Percentiles rank a stretch among this genome's conserved stretches.
phyloP scores from a whole-genome alignment of 37 sponge, comb jelly and placozoan species.

The Geodia barretti region DNA sequence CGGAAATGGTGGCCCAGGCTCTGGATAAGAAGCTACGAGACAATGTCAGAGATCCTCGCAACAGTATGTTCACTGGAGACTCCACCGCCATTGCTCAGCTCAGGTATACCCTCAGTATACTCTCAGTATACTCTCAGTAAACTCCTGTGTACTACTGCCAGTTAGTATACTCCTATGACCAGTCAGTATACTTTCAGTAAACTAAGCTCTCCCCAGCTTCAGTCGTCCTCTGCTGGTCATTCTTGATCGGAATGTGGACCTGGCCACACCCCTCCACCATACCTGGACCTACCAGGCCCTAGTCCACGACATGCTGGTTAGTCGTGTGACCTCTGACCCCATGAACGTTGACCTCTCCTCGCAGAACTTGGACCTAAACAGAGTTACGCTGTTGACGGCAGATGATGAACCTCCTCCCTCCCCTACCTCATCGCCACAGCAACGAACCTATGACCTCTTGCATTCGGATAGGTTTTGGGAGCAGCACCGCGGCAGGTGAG shows the following conservation, averaged over 20 bases:
- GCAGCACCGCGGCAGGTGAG: slow-evolving; percentile 75
- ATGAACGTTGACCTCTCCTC: not conserved
- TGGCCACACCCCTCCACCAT: slow-evolving; percentile 97
- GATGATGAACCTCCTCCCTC: not conserved
- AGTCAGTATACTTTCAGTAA: not conserved
- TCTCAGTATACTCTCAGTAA: not conserved
- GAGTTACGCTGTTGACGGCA: slow-evolving; percentile 47
- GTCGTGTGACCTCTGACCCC: not conserved
- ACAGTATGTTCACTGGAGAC: slow-evolving; percentile 83
- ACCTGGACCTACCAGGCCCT: slow-evolving; percentile 99
- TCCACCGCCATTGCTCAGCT: slow-evolving; percentile 68
- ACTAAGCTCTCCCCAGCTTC: slow-evolving; percentile 57
- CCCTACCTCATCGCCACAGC: not conserved
- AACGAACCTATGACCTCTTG: slow-evolving; percentile 71
- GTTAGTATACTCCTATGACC: not conserved
- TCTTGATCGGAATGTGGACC: slow-evolving; percentile 93
- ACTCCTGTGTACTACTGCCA: not conserved
- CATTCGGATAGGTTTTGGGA: slow-evolving; percentile 78
- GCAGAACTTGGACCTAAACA: slow-evolving; percentile 75
- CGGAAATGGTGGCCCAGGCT: slow-evolving; percentile 90
- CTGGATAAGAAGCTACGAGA: slow-evolving; percentile 92
- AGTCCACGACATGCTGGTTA: slow-evolving; percentile 87
- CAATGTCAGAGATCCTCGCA: slow-evolving; percentile 88
- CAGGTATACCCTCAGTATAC: slow-evolving; percentile 41
- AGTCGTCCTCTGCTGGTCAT: slow-evolving; percentile 91